Base-by-base conservation (phyloP, 2,888 invertebrate species). In the Metalampra italica region DNA sequence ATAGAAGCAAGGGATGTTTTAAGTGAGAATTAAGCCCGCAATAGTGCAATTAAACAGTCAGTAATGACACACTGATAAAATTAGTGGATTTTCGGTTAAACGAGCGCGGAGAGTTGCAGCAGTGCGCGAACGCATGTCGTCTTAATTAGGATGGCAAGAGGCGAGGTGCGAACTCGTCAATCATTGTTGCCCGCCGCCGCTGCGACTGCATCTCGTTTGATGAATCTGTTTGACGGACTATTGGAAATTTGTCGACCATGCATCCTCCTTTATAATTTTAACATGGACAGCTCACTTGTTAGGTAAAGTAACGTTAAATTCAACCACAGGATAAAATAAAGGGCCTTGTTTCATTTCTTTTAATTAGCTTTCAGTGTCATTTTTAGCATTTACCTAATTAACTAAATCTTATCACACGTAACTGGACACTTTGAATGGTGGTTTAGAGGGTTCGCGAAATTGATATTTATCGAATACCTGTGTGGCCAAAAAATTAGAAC, bases 101-200 rank as follows among this genome's bases (percentile, higher is more conserved):
- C 71, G 73, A 75, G 76, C 73, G 76, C 71, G 77, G 71, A 75
- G 75, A 71, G 71, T 66, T 63, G 74, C 77, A 75, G 58, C 74
- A 66, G 75, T 75, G 84, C 81, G 79, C 76, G 63, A 62, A 70
- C 79, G 83, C 85, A 87, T 82, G 78, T 82, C 81, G 81, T 83
- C 86, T 87, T 88, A 86, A 88, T 88, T 88, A 86, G 82, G 72
- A 72, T 73, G 68, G 74, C 82, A 75, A 66, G 70, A 76, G 68
- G 69, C 78, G 85, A 87, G 84, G 88, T 88, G 88, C 83, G 83
- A 88, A 87, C 80, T 86, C 86, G 82, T 87, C 84, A 80, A 86
- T 87, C 88, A 87, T 85, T 85, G 84, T 81, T 86, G 71, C 76
- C 75, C 59, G 70, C 75, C 59, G 70, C 74, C 66, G 62, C 74